A percentile compares a stretch with the other conserved stretches of the same genome.
These are phyloP conservation scores for honey bee (Apis mellifera) DNA, from an alignment of 1,140 invertebrate genomes.

Conservation along the genomic window DNA sequence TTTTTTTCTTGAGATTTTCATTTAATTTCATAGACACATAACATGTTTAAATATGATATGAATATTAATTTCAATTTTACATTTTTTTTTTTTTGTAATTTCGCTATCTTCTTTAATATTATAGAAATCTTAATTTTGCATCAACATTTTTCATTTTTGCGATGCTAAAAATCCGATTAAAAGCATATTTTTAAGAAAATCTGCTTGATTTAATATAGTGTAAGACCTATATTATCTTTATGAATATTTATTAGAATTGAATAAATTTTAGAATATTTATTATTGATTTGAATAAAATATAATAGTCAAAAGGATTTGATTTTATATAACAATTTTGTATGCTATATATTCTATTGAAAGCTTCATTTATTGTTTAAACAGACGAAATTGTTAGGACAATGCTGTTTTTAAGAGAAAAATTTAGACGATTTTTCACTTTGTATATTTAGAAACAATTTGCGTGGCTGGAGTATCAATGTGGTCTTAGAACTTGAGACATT, in stretches of 20 bases:
- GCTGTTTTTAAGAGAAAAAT: too few relatives aligned
- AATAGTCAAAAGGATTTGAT: conserved; percentile 31
- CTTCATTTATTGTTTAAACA: conserved; percentile 57
- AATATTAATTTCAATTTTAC: conserved; percentile 64
- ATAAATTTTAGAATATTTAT: neutral
- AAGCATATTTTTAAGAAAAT: conserved; percentile 47
- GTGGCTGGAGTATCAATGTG: too few relatives aligned
- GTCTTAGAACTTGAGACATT: too few relatives aligned
- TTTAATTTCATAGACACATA: conserved; percentile 31
- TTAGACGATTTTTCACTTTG: too few relatives aligned
- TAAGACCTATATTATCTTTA: conserved; percentile 59
- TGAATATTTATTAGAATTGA: conserved; percentile 26
- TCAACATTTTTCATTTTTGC: neutral
- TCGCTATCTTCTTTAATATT: conserved; percentile 31
- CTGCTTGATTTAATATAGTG: conserved; percentile 53
- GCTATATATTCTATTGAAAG: conserved; percentile 69
- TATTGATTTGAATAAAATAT: conserved; percentile 19
- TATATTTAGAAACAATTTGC: too few relatives aligned
- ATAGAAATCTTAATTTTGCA: neutral
- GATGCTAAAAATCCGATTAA: conserved; percentile 44
- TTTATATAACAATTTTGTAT: conserved; percentile 64
- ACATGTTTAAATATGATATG: conserved; percentile 45
- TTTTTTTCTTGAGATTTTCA: conserved; percentile 7
- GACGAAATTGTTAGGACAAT: too few relatives aligned
- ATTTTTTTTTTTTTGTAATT: conserved; percentile 56